Percentiles rank a stretch among this genome's conserved stretches.
Conservation (phyloP, 2,113 vertebrate species). For the Macquaria australasica region DNA sequence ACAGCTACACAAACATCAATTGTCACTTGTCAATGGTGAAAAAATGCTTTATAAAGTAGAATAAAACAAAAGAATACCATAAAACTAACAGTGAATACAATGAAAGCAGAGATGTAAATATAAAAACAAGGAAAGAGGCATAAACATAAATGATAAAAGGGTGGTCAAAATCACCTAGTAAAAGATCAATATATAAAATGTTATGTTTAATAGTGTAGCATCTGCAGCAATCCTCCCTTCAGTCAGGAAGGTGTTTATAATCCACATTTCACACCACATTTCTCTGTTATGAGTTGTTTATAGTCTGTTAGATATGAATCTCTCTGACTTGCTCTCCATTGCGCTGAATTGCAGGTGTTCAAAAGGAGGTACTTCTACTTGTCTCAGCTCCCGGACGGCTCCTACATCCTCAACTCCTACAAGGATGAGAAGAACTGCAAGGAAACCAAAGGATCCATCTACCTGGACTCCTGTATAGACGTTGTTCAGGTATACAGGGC, state of each 20-base stretch:
- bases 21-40: neutral
- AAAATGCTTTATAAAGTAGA: neutral
- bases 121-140: neutral
- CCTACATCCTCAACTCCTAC: slow-evolving; percentile 97
- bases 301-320: neutral
- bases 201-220: neutral
- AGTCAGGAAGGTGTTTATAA: neutral
- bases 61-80: neutral
- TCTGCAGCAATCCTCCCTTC: neutral
- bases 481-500: slow-evolving; percentile 88
- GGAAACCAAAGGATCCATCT: slow-evolving; percentile 98
- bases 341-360: slow-evolving; percentile 87
- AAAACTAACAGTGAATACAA: neutral
- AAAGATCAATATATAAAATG: neutral
- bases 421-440: slow-evolving; percentile 98
- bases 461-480: slow-evolving; percentile 96
- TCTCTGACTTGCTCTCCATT: neutral
- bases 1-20: neutral
- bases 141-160: neutral
- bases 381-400: slow-evolving; percentile 96
- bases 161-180: too few relatives aligned
- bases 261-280: neutral
- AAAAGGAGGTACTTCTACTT: slow-evolving; percentile 97
- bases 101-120: neutral
- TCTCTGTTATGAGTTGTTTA: neutral